phyloP scores from a whole-genome alignment of 2,888 invertebrate species.

The Ochlodes sylvanus region DNA sequence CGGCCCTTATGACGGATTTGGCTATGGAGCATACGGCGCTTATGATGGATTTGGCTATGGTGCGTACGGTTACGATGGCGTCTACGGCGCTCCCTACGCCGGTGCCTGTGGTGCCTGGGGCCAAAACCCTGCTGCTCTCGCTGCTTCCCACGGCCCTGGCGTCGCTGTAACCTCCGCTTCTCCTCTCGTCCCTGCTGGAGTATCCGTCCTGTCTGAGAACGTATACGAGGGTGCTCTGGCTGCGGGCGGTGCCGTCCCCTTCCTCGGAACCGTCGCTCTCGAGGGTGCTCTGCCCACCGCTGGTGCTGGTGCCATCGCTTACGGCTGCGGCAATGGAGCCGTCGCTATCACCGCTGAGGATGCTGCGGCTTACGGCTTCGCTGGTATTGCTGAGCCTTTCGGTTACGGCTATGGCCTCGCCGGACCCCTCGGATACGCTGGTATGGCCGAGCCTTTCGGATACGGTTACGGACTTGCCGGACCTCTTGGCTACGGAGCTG shows the following conservation, averaged over 20 bases:
- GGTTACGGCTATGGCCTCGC: conserved; percentile 20
- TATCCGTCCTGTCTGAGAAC: conserved; percentile 56
- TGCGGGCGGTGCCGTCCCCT: conserved; percentile 44
- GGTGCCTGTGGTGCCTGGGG: conserved; percentile 32
- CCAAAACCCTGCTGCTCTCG: conserved; percentile 38
- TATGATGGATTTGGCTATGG: neutral
- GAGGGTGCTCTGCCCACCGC: conserved; percentile 53
- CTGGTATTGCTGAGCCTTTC: conserved; percentile 24
- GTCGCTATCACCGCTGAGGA: conserved; percentile 48
- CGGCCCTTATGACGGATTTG: neutral
- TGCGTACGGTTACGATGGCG: neutral
- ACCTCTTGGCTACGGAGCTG: conserved; percentile 36
- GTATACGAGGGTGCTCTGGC: conserved; percentile 47
- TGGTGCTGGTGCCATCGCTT: conserved; percentile 53
- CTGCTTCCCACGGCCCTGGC: conserved; percentile 43
- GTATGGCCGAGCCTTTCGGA: conserved; percentile 27
- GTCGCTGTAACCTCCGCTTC: conserved; percentile 49
- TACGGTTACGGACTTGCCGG: conserved; percentile 28
- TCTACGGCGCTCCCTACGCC: conserved; percentile 30
- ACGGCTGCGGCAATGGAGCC: conserved; percentile 51
- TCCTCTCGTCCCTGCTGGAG: conserved; percentile 55
- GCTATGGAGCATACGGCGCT: neutral
- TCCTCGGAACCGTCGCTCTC: conserved; percentile 47
- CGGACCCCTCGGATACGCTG: conserved; percentile 36
- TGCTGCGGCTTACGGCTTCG: conserved; percentile 31